Evolutionary conservation across 2,113 vertebrate genomes (phyloP).

Genomic region (Carettochelys insculpta): DNA sequence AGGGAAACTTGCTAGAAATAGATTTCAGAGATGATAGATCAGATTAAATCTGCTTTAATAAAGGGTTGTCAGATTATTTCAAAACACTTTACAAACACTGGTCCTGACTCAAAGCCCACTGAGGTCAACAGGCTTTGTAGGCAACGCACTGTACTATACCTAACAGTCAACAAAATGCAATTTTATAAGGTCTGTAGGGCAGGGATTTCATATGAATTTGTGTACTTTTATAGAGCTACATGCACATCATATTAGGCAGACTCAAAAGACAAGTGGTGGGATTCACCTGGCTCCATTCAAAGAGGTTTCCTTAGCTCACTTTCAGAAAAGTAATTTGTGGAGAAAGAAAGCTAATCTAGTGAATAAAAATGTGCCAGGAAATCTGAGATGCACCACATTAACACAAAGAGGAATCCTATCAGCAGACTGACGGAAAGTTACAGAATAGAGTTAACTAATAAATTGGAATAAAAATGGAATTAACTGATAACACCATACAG

Average conservation of each 20-base stretch:
- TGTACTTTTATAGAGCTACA: not conserved
- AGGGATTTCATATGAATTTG: not conserved
- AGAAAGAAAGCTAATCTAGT: not conserved
- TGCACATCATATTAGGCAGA: not conserved
- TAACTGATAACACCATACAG: not conserved
- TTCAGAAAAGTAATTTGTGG: not conserved
- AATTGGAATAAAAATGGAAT: too few species aligned
- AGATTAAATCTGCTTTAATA: not conserved
- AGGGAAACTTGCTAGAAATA: not conserved
- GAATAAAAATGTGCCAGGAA: not conserved
- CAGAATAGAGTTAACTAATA: too few species aligned
- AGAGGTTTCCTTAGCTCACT: not conserved
- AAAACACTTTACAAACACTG: not conserved
- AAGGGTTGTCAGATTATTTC: not conserved
- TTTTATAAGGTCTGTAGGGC: not conserved
- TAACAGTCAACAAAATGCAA: not conserved
- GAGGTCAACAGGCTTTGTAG: not conserved
- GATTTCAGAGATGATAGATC: not conserved
- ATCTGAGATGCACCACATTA: fast-evolving
- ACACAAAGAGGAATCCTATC: not conserved
- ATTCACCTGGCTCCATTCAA: not conserved
- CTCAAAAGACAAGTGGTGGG: not conserved
- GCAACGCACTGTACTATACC: not conserved
- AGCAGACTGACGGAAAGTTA: too few species aligned
- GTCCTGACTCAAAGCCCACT: not conserved